These are phyloP conservation scores for Lobophora halterata DNA, from an alignment of 2,888 invertebrate species.

Conservation along the genomic window DNA sequence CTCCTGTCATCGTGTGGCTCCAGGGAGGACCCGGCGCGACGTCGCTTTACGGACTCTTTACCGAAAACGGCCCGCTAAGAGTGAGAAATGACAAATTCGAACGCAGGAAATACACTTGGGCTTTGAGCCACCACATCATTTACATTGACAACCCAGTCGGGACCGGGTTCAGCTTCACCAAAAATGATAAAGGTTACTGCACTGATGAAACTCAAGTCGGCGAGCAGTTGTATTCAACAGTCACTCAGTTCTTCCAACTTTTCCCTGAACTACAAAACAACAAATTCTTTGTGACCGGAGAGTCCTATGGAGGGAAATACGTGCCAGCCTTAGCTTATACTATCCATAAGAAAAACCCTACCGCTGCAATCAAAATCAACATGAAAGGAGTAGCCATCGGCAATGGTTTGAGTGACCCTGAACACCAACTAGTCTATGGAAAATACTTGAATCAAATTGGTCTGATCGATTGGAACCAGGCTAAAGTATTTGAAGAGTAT, in stretches of 20 bases:
- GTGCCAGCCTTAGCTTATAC: constrained; percentile 88
- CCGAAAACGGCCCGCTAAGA: constrained; percentile 89
- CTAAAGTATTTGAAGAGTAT: constrained; percentile 79
- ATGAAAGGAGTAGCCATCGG: constrained; percentile 87
- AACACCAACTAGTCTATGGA: constrained; percentile 87
- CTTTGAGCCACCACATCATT: constrained; percentile 87
- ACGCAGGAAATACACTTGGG: constrained; percentile 89
- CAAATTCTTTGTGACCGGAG: constrained; percentile 93
- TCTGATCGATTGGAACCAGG: constrained; percentile 83
- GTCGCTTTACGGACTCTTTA: constrained; percentile 89
- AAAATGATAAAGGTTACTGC: constrained; percentile 87
- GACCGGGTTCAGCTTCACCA: constrained; percentile 95
- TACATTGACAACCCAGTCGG: constrained; percentile 97
- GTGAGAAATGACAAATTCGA: constrained; percentile 63
- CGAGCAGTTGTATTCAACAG: constrained; percentile 86
- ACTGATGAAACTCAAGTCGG: constrained; percentile 90
- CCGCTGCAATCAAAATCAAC: constrained; percentile 85
- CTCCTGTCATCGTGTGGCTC: constrained; percentile 90
- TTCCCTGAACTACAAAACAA: constrained; percentile 88
- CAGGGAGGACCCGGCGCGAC: constrained; percentile 93
- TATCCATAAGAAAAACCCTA: constrained; percentile 84
- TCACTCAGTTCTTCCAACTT: constrained; percentile 90
- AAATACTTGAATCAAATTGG: constrained; percentile 91
- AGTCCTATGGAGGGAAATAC: constrained; percentile 92
- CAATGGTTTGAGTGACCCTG: constrained; percentile 90